Conservation (phyloP, 1,140 invertebrate species). For the Propsilocerus akamusi region DNA sequence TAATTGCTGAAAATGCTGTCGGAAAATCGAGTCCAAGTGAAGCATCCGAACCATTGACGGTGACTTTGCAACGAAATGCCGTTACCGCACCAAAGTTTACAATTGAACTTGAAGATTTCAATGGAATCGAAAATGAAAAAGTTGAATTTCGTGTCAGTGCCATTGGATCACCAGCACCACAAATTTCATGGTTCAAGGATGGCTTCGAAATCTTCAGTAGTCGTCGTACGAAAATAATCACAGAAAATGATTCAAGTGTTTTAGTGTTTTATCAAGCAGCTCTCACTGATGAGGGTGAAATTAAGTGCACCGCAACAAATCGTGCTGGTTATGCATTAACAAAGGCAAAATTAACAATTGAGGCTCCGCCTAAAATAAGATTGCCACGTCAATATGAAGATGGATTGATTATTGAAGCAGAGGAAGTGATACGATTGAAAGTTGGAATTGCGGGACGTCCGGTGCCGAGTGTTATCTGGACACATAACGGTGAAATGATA, state of each 20-base stretch:
- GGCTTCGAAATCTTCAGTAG: slow-evolving; percentile 71
- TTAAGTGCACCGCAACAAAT: slow-evolving; percentile 75
- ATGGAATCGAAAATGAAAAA: slow-evolving; percentile 59
- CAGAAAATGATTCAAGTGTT: slow-evolving; percentile 55
- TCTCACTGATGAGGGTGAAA: slow-evolving; percentile 64
- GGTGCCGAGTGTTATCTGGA: slow-evolving; percentile 63
- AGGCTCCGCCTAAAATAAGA: slow-evolving; percentile 62
- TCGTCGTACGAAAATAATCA: slow-evolving; percentile 52
- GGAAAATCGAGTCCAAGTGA: slow-evolving; percentile 62
- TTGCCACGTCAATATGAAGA: slow-evolving; percentile 70
- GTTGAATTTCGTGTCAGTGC: slow-evolving; percentile 68
- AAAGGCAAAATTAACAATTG: slow-evolving; percentile 47
- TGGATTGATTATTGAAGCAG: slow-evolving; percentile 70
- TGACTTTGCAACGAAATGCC: slow-evolving; percentile 45
- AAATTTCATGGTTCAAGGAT: slow-evolving; percentile 86
- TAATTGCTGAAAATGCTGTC: slow-evolving; percentile 68
- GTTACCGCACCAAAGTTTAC: slow-evolving; percentile 48
- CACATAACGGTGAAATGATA: slow-evolving; percentile 61
- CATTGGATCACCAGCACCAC: slow-evolving; percentile 62
- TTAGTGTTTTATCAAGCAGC: slow-evolving; percentile 65
- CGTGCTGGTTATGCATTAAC: slow-evolving; percentile 57
- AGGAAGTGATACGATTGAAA: slow-evolving; percentile 71
- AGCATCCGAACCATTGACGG: slow-evolving; percentile 55
- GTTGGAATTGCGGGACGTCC: slow-evolving; percentile 80
- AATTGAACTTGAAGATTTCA: slow-evolving; percentile 40